Base-by-base conservation (phyloP, 2,113 vertebrate genomes). In the Scolopax mira region DNA sequence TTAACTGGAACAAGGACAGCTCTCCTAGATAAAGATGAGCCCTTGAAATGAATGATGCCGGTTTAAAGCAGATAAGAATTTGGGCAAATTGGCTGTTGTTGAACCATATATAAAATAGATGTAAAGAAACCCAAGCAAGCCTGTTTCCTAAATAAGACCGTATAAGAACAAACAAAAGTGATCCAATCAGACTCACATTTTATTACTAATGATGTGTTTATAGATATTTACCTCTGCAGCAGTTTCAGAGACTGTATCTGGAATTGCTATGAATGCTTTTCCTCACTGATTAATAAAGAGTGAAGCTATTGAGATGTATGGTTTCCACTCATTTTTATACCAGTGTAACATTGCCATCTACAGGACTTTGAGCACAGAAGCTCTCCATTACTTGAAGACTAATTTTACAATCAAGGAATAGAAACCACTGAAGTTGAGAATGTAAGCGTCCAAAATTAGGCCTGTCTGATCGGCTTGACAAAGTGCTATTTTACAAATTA, bases 281-380 rank as follows among this genome's bases (percentile, higher is more conserved):
- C 79, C 83, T 97, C 87, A 71, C 96, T 90, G 92, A 87, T 94
- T 96, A 96, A 88, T 88, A 79, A 96, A 62, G 89, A 91, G 88
- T 9, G 69, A 64, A 91, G 80, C 62, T 75, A n/a, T 30, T 72
- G 86, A 55, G 55, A 93, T 79, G 42, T 35, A 30, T 5, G 18
- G 49, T 55, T 78, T 64, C 73, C 46, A 33, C 79, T 89, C 7
- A 1, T 37, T 97, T 96, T 95, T 96, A 55, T 54, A 31, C 86
- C 85, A 79, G 95, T 96, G 52, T 97, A 98, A 98, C 87, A 98
- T 92, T 98, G 98, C 98, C 98, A 98, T 97, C 98, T 98, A 95
- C 97, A 97, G 98, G 97, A 83, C 13, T 49, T 23, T 30, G 44
- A 75, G 46, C 61, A 90, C 73, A 73, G 91, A 80, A 83, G 51